phyloP scores from a whole-genome alignment of 2,888 invertebrate genomes.

The Pristionchus fissidentatus region DNA sequence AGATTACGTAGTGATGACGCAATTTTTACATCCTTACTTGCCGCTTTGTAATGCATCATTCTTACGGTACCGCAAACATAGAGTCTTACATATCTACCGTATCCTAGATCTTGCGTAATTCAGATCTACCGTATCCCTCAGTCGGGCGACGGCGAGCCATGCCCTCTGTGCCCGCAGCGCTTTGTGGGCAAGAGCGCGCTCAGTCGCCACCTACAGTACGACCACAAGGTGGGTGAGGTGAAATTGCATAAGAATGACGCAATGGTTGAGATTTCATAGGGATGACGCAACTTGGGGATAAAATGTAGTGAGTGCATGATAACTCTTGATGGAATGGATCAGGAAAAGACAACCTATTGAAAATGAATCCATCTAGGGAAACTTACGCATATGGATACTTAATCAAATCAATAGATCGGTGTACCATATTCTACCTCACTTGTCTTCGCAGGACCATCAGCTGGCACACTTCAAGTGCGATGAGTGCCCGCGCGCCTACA shows the following conservation, averaged over 20 bases:
- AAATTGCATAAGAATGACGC: neutral
- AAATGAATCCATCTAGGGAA: too few relatives aligned
- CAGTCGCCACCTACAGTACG: neutral
- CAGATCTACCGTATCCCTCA: constrained; percentile 18
- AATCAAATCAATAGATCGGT: neutral
- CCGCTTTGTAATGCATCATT: neutral
- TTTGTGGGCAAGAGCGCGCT: constrained; percentile 29
- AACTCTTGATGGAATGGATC: too few relatives aligned
- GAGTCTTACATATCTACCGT: neutral
- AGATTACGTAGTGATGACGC: too few relatives aligned
- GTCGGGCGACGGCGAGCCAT: neutral
- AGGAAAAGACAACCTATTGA: neutral
- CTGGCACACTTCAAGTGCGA: constrained; percentile 28
- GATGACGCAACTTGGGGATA: neutral
- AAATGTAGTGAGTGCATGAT: too few relatives aligned
- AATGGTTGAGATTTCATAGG: neutral
- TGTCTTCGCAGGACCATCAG: neutral
- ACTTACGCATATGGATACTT: neutral
- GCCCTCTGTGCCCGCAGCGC: constrained; percentile 26
- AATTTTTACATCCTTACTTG: too few relatives aligned
- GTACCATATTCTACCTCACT: neutral
- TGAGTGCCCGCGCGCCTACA: constrained; percentile 33
- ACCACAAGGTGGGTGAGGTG: constrained; percentile 16
- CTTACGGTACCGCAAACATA: neutral
- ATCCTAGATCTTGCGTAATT: neutral